Percentiles rank a stretch among this genome's conserved stretches.
phyloP scores from a whole-genome alignment of 2,797 vertebrate genomes.

The Amazona ochrocephala region DNA sequence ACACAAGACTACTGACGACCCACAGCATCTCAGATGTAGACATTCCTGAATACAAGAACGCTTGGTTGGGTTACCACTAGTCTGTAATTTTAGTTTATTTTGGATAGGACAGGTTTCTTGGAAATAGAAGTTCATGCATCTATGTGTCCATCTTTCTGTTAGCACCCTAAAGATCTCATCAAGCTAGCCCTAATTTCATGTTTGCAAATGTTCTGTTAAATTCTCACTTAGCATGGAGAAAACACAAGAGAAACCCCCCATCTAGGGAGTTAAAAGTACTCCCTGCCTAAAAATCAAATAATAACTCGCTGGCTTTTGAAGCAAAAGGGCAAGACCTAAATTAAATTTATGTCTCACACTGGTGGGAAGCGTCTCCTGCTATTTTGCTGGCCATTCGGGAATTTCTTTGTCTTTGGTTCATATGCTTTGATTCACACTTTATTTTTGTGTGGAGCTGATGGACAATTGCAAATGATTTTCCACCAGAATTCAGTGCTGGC shows the following conservation, averaged over 20 bases:
- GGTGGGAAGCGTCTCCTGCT: constrained; percentile 50
- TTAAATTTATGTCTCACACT: constrained; percentile 47
- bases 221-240: neutral
- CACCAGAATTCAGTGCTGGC: constrained; percentile 27
- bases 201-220: neutral
- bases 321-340: constrained; percentile 43
- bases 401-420: constrained; percentile 61
- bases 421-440: constrained; percentile 61
- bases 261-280: neutral
- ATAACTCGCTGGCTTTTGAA: constrained; percentile 26
- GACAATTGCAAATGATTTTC: constrained; percentile 62
- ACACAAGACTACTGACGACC: neutral
- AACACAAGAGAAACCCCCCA: neutral
- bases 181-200: neutral
- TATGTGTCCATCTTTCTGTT: neutral
- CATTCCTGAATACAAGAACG: neutral
- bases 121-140: neutral
- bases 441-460: constrained; percentile 53
- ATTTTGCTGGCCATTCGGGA: constrained; percentile 25
- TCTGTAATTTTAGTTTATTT: neutral
- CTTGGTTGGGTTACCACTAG: neutral
- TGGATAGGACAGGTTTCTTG: neutral
- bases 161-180: neutral
- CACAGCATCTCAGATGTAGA: neutral
- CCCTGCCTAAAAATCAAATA: constrained; percentile 17